Percentiles rank a stretch among this genome's conserved stretches.
Conservation (phyloP, 2,797 vertebrate genomes). For the Malacoctenus gilli region DNA sequence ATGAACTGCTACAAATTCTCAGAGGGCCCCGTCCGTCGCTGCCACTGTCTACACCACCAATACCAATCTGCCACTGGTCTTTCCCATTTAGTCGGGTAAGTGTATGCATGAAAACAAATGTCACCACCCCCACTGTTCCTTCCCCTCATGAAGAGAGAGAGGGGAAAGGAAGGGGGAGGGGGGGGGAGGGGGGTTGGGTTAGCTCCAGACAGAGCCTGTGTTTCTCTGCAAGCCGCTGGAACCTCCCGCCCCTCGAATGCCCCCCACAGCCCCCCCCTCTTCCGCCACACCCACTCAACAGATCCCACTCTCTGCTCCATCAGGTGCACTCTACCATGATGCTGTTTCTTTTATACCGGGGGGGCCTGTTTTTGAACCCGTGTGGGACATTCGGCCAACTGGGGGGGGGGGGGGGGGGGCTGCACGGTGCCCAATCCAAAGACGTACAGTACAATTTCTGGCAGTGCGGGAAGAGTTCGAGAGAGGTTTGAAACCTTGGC, state of each 20-base stretch:
- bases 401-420: too few species aligned
- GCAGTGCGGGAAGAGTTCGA: conserved; percentile 21
- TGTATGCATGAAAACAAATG: conserved; percentile 77
- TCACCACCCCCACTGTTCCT: conserved; percentile 46
- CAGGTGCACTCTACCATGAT: conserved; percentile 78
- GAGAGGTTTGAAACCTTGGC: conserved; percentile 30
- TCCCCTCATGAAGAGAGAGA: conserved; percentile 11
- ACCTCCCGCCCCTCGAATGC: conserved; percentile 22
- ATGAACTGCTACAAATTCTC: conserved; percentile 86
- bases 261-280: conserved; percentile 42
- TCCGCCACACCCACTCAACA: conserved; percentile 63
- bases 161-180: conserved; percentile 17
- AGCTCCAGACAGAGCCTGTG: conserved; percentile 34
- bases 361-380: conserved; percentile 37
- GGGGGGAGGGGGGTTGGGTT: conserved; percentile 23
- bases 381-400: conserved; percentile 21
- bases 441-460: conserved; percentile 25
- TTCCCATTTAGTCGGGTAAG: conserved; percentile 66
- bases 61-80: conserved; percentile 59
- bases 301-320: conserved; percentile 57
- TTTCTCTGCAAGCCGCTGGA: conserved; percentile 48
- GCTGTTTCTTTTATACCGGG: conserved; percentile 65
- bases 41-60: conserved; percentile 47
- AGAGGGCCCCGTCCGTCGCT: conserved; percentile 56
- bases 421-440: conserved; percentile 20